A percentile compares a stretch with the other conserved stretches of the same genome.
Evolutionary conservation across 2,797 vertebrate species (phyloP).

Genomic region (Luscinia luscinia): DNA sequence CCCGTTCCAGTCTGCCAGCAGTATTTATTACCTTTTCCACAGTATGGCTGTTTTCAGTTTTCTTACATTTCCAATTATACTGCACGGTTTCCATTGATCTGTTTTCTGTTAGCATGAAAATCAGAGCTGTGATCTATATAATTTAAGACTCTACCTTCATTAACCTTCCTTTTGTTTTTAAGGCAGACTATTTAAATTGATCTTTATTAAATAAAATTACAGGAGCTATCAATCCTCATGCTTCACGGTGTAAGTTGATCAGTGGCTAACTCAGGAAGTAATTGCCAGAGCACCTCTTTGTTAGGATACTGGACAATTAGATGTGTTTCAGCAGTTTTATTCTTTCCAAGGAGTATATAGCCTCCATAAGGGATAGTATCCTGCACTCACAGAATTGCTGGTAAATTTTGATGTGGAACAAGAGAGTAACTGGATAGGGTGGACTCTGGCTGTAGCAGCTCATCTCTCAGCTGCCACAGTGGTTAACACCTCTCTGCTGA

Average conservation of each 20-base stretch:
- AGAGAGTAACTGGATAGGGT: background rate
- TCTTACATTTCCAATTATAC: slow-evolving; percentile 76
- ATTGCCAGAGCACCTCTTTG: slow-evolving; percentile 62
- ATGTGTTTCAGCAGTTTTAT: slow-evolving; percentile 21
- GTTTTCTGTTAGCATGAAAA: slow-evolving; percentile 76
- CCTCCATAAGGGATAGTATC: background rate
- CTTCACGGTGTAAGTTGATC: slow-evolving; percentile 56
- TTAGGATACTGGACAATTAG: slow-evolving; percentile 34
- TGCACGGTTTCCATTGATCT: slow-evolving; percentile 73
- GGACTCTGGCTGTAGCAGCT: background rate
- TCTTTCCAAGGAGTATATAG: background rate
- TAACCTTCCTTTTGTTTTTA: slow-evolving; percentile 76
- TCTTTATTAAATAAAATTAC: slow-evolving; percentile 75
- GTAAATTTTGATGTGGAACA: background rate
- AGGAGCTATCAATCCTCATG: slow-evolving; percentile 70
- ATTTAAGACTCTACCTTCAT: slow-evolving; percentile 75
- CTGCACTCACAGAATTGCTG: background rate
- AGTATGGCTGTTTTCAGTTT: slow-evolving; percentile 68
- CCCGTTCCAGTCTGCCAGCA: slow-evolving; percentile 38
- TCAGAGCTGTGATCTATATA: slow-evolving; percentile 73
- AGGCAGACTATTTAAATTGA: slow-evolving; percentile 74
- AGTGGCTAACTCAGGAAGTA: slow-evolving; percentile 59
- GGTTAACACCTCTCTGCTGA: background rate
- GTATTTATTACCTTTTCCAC: slow-evolving; percentile 71
- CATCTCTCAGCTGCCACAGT: background rate